A percentile compares a stretch with the other conserved stretches of the same genome.
Conservation (phyloP, 1,140 invertebrate genomes). For the Drosophila murphyi region DNA sequence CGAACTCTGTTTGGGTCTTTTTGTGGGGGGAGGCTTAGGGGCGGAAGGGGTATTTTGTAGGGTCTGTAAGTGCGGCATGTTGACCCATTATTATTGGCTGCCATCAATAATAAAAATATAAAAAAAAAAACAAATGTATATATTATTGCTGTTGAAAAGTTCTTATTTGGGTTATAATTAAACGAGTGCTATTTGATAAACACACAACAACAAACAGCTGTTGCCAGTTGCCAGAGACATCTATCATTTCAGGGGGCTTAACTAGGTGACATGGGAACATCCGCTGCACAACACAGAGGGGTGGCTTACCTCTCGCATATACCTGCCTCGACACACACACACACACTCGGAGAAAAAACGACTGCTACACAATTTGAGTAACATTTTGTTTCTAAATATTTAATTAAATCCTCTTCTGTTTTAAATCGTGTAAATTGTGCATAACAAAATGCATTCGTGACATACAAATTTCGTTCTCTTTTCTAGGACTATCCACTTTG, state of each 20-base stretch:
- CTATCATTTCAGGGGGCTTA: slow-evolving; percentile 71
- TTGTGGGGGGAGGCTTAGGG: background rate
- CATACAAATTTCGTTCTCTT: no score
- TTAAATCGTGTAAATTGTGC: no score
- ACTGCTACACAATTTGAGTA: no score
- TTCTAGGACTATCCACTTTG: no score
- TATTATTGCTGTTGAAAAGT: slow-evolving; percentile 25
- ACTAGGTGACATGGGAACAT: slow-evolving; percentile 72
- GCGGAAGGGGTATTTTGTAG: background rate
- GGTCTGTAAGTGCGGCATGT: slow-evolving; percentile 27
- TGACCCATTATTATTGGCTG: slow-evolving; percentile 66
- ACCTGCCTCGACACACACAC: background rate
- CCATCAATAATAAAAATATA: slow-evolving; percentile 31
- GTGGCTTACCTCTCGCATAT: slow-evolving; percentile 42
- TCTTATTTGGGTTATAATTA: slow-evolving; percentile 45
- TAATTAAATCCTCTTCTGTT: no score
- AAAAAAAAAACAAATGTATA: background rate
- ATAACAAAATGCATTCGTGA: no score
- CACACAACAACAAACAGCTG: slow-evolving; percentile 66
- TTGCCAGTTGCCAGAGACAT: slow-evolving; percentile 42
- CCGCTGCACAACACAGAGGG: slow-evolving; percentile 39
- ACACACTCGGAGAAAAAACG: background rate
- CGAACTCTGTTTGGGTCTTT: slow-evolving; percentile 48
- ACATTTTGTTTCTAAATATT: no score
- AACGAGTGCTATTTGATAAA: slow-evolving; percentile 65